Evolutionary conservation across 2,797 vertebrate species (phyloP).

Genomic region (Dromococcyx pavoninus): DNA sequence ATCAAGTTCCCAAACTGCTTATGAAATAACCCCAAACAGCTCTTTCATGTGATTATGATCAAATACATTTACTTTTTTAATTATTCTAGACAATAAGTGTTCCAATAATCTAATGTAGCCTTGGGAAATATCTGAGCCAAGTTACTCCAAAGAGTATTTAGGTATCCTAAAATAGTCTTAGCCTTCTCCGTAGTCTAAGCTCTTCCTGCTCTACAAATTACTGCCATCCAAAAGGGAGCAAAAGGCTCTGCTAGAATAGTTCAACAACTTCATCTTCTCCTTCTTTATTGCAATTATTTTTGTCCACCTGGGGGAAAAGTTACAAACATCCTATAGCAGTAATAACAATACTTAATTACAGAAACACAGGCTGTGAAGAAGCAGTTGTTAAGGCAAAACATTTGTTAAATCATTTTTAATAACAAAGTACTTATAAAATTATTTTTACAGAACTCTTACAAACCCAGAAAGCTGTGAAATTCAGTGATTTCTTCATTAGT

Average conservation of each 20-base stretch:
- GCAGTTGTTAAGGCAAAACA: not conserved
- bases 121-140: not conserved
- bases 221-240: not conserved
- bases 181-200: not conserved
- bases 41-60: not conserved
- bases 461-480: not conserved
- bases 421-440: not conserved
- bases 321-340: not conserved
- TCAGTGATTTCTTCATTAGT: not conserved
- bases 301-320: not conserved
- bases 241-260: not conserved
- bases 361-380: not conserved
- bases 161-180: not conserved
- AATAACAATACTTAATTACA: not conserved
- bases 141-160: not conserved
- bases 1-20: not conserved
- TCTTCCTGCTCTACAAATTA: not conserved
- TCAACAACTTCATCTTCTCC: not conserved
- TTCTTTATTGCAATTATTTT: not conserved
- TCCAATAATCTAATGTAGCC: not conserved
- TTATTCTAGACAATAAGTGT: not conserved
- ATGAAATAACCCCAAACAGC: not conserved
- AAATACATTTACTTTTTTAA: not conserved
- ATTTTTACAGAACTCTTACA: not conserved
- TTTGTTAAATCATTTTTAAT: not conserved